Evolutionary conservation across 2,797 vertebrate species (phyloP), one percentile per base, ranked within the genome.

Genomic region (Melanotaenia boesemani): DNA sequence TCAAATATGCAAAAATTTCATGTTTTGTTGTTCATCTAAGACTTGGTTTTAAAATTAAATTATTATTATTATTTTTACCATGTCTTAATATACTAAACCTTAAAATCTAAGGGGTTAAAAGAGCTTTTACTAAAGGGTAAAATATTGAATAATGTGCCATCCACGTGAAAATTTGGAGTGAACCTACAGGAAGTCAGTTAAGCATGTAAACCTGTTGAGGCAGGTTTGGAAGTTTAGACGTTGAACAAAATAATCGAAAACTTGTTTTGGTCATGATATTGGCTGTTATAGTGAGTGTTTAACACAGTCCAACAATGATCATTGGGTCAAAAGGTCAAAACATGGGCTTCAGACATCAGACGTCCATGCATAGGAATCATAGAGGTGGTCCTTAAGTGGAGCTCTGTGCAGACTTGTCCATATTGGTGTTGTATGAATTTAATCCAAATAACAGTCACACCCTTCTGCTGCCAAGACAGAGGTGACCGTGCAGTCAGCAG

Each of bases 321-420:
- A 34, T 34, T 34, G 6, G 6, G 6, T 6, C 34, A 34, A 34
- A 34, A 34, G 36, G 36, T 37, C 36, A 37, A 37, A 37, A 13
- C 41, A 44, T 1, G 1, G 1, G 5, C 41, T 44, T 44, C 5
- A 44, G 16, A 44, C 16, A 44, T 44, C 12, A 37, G 1, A 28
- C 9, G 15, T 54, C n/a, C n/a, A 46, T 60, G 28, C 34, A 46
- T 7, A 63, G 28, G 16, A 24, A 9, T n/a, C 6, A 10, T 16
- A 28, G 18, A 34, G 15, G 28, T 34, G 39, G 4, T 9, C 28
- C 9, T 34, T 46, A 57, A 58, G 52, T 30, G 63, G 64, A 55
- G 44, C 18, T 68, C 37, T 72, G 63, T 57, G 60, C 13, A 56
- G 24, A 72, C 34, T 6, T 74, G 61, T 61, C 30, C 44, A 24